These are phyloP conservation scores for Bufotes viridis DNA, from an alignment of 2,797 vertebrate genomes.

Conservation along the genomic window DNA sequence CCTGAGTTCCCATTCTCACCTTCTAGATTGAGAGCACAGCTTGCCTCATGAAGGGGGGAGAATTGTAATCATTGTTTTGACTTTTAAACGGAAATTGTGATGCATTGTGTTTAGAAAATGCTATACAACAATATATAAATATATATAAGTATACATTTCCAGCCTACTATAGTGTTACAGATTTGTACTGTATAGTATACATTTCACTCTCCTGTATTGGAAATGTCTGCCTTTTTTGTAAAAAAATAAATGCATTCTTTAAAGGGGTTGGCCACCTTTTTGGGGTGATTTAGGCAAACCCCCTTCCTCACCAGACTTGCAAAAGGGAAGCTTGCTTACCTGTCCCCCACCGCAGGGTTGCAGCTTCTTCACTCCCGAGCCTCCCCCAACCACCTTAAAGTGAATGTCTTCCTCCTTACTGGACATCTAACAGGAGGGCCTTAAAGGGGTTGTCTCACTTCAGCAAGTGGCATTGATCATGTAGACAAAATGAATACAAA, in stretches of 20 bases:
- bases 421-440: too few species aligned
- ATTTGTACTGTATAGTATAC: neutral
- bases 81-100: neutral
- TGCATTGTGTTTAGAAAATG: neutral
- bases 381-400: too few species aligned
- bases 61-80: conserved; percentile 11
- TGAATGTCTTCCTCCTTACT: too few species aligned
- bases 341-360: too few species aligned
- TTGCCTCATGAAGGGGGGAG: conserved; percentile 21
- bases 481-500: too few species aligned
- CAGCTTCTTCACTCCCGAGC: too few species aligned
- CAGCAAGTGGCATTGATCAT: too few species aligned
- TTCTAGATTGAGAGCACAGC: conserved; percentile 29
- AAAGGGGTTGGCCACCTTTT: too few species aligned
- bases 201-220: neutral
- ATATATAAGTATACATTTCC: neutral
- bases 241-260: neutral
- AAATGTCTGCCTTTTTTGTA: neutral
- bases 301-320: too few species aligned
- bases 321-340: too few species aligned
- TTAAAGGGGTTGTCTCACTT: too few species aligned
- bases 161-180: neutral
- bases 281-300: too few species aligned
- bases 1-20: conserved; percentile 45
- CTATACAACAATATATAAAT: neutral